Percentiles rank a stretch among this genome's conserved stretches.
Evolutionary conservation across 2,797 vertebrate genomes (phyloP).

Genomic region (Macrochelys suwanniensis): DNA sequence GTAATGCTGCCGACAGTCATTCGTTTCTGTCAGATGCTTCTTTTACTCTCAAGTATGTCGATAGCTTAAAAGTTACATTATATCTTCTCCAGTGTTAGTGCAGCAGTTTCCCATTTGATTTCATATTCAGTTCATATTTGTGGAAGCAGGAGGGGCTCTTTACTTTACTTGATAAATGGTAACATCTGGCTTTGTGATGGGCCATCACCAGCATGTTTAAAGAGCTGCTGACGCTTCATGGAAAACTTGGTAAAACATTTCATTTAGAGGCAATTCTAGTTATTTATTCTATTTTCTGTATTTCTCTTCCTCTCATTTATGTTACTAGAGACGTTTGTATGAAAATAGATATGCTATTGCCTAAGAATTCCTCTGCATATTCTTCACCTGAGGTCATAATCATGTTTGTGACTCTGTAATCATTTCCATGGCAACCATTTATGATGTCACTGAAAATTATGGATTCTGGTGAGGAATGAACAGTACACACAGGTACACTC

Average conservation of each 20-base stretch:
- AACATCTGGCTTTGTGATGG: slow-evolving; percentile 77
- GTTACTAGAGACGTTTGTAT: slow-evolving; percentile 48
- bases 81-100: slow-evolving; percentile 45
- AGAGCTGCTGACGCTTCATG: slow-evolving; percentile 67
- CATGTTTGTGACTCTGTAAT: slow-evolving; percentile 29
- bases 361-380: slow-evolving; percentile 41
- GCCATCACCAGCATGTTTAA: slow-evolving; percentile 72
- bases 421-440: slow-evolving; percentile 17
- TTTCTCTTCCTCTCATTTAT: slow-evolving; percentile 9
- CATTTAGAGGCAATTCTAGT: slow-evolving; percentile 64
- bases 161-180: slow-evolving; percentile 73
- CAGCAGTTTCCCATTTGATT: slow-evolving; percentile 68
- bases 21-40: slow-evolving; percentile 44
- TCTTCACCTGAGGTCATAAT: slow-evolving; percentile 39
- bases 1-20: slow-evolving; percentile 29
- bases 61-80: slow-evolving; percentile 63
- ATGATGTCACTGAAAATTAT: slow-evolving; percentile 52
- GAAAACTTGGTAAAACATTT: slow-evolving; percentile 72
- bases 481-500: neutral
- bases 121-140: slow-evolving; percentile 74
- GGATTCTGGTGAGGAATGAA: slow-evolving; percentile 1
- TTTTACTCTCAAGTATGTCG: neutral
- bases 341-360: slow-evolving; percentile 46
- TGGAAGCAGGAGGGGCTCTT: slow-evolving; percentile 73
- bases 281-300: slow-evolving; percentile 73